Evolutionary conservation across 1,140 invertebrate genomes (phyloP), one percentile per base, ranked within the genome.

Genomic region (Diorhabda sublineata): DNA sequence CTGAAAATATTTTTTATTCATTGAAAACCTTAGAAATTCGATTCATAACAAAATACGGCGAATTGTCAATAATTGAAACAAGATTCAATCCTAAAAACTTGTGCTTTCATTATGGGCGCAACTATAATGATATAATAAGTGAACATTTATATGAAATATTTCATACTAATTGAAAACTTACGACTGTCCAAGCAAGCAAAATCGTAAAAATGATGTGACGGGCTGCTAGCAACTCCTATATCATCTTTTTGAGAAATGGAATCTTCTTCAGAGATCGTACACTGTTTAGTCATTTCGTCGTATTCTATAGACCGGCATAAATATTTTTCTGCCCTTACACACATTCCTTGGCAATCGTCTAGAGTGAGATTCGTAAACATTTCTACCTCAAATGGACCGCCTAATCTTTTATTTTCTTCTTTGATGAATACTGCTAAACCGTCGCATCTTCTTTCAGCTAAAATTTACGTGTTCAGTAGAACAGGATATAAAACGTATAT

Each of bases 291-390:
- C 83, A 92, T 89, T 69, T 93, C 91, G 75, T 96, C 92, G 77
- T 92, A 95, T 76, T 94, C 92, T n/a, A 96, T 89, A 4, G 93
- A 94, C 42, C 93, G 89, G 79, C 93, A 95, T 74, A 94, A 93
- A 79, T 94, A 91, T 78, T 90, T 91, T 73, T 79, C 76, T 2
- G 78, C 78, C 63, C 75, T 64, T 5, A 80, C 78, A 63, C 79
- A 82, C 77, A 81, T 81, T 3, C 76, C 71, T 73, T 80, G 92
- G 76, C 93, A 95, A 82, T 95, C 92, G 69, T 93, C 89, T 60
- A 94, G 80, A 2, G 92, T 93, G 72, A 94, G 86, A 76, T 94
- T 94, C 9, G 88, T 90, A 74, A 92, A 93, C 43, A 93, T 88
- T 75, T 94, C 92, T 9, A 93, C 91, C 82, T 94, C 92, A 77